Conservation (phyloP, 2,888 invertebrate species). For the Cordilura impudica region DNA sequence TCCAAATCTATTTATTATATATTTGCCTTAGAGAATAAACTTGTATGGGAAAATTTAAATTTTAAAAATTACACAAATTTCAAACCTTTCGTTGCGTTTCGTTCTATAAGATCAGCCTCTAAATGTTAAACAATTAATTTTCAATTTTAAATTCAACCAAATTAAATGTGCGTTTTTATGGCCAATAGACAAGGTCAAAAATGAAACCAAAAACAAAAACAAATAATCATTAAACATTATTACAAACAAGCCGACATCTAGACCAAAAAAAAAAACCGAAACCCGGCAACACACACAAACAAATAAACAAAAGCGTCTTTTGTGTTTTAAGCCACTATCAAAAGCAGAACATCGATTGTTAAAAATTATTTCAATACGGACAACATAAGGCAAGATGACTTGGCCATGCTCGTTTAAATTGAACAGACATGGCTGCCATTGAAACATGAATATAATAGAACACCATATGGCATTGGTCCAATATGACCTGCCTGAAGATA, state of each 20-base stretch:
- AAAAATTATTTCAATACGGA: conserved; percentile 19
- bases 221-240: conserved; percentile 41
- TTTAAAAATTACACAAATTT: too few relatives aligned
- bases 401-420: conserved; percentile 17
- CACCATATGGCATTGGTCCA: conserved; percentile 66
- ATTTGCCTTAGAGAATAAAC: too few relatives aligned
- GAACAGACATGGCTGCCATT: too few relatives aligned
- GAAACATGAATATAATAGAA: conserved; percentile 19
- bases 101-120: too few relatives aligned
- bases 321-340: conserved; percentile 55
- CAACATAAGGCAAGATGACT: conserved; percentile 48
- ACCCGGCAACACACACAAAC: conserved; percentile 31
- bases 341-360: conserved; percentile 60
- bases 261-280: neutral
- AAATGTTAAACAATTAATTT: too few relatives aligned
- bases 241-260: conserved; percentile 43
- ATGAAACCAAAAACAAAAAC: conserved; percentile 42
- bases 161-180: conserved; percentile 52
- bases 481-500: conserved; percentile 64
- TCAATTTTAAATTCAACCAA: too few relatives aligned
- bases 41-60: too few relatives aligned
- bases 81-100: too few relatives aligned
- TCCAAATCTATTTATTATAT: too few relatives aligned
- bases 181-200: conserved; percentile 60
- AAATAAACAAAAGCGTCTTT: conserved; percentile 4